phyloP scores from a whole-genome alignment of 2,113 vertebrate species.

The Fulica atra region DNA sequence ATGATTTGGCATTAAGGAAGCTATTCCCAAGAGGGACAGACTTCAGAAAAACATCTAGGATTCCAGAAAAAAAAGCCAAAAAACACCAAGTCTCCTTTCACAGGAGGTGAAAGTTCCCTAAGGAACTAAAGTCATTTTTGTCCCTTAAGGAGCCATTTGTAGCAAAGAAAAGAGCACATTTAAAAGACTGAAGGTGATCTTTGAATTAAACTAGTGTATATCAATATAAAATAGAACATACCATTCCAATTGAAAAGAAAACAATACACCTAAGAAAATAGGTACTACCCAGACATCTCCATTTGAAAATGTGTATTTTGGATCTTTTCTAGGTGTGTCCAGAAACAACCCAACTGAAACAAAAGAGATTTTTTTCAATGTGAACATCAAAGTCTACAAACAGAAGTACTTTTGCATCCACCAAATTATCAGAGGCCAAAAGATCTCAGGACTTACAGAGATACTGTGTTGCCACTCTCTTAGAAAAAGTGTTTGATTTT shows the following conservation, averaged over 20 bases:
- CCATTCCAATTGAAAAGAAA: background rate
- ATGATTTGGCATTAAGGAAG: background rate
- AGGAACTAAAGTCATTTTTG: background rate
- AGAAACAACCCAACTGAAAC: background rate
- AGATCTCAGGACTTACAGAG: background rate
- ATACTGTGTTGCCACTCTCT: background rate
- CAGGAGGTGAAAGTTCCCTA: background rate
- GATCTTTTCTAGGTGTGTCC: background rate
- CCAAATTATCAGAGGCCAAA: background rate
- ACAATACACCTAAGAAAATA: background rate
- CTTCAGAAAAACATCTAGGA: background rate
- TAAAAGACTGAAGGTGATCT: background rate
- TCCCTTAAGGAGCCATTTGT: background rate
- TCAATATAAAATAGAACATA: background rate
- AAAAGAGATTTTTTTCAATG: background rate
- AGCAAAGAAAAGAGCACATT: background rate
- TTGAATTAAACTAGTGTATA: background rate
- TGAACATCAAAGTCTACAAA: background rate
- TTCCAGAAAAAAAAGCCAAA: background rate
- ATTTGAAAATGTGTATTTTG: background rate
- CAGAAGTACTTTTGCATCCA: background rate
- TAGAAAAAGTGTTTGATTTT: background rate
- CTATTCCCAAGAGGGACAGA: background rate
- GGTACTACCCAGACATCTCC: background rate
- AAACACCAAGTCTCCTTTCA: background rate